phyloP scores from a whole-genome alignment of 1,140 invertebrate genomes.

The Drosophila nikananu region DNA sequence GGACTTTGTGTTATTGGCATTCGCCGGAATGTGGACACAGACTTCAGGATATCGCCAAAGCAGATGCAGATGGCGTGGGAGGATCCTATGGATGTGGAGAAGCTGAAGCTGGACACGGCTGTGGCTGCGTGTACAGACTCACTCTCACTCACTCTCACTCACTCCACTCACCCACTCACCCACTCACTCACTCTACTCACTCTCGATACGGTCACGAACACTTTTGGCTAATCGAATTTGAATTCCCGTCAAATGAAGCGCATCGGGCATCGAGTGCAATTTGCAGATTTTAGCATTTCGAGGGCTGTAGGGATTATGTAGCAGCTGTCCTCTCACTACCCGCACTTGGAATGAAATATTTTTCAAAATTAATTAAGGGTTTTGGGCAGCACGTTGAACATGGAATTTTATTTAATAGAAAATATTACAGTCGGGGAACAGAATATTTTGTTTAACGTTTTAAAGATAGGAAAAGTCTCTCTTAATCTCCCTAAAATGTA shows the following conservation, averaged over 20 bases:
- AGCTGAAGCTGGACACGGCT: constrained; percentile 7
- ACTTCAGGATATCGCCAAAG: constrained; percentile 18
- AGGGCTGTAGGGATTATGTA: neutral
- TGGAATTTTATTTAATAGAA: neutral
- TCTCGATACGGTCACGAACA: constrained; percentile 31
- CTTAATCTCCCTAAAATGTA: too few species aligned
- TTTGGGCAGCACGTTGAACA: neutral
- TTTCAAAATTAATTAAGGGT: neutral
- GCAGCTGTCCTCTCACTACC: neutral
- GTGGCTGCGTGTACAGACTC: constrained; percentile 16
- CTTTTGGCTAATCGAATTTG: constrained; percentile 73
- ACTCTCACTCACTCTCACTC: neutral
- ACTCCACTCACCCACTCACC: neutral
- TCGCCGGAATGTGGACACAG: constrained; percentile 39
- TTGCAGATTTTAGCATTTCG: constrained; percentile 18
- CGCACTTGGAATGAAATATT: constrained; percentile 2
- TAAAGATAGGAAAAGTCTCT: too few species aligned
- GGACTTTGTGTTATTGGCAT: constrained; percentile 56
- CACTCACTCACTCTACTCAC: neutral
- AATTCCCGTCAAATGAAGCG: constrained; percentile 67
- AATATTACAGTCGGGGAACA: neutral
- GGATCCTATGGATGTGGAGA: neutral
- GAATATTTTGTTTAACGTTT: too few species aligned
- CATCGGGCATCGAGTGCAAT: constrained; percentile 49
- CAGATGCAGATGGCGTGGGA: constrained; percentile 2